Conservation (phyloP, 2,888 invertebrate species). For the Atrina japonica region DNA sequence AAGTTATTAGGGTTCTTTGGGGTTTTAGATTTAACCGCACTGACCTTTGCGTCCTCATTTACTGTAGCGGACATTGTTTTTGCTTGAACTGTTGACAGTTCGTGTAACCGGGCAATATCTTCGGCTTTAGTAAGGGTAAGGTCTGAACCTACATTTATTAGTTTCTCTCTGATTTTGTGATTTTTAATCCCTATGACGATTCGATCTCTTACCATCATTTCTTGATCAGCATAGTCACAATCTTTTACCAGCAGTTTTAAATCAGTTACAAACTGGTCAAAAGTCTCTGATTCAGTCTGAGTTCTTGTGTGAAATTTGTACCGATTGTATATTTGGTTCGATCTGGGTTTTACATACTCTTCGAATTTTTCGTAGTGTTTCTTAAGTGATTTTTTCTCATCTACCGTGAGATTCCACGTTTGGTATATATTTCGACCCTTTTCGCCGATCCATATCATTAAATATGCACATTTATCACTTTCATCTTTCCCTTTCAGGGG, state of each 20-base stretch:
- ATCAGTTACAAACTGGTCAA: constrained; percentile 50
- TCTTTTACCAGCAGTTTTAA: constrained; percentile 45
- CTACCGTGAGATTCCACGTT: constrained; percentile 36
- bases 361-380: constrained; percentile 32
- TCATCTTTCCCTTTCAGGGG: constrained; percentile 34
- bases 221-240: constrained; percentile 42
- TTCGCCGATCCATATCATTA: constrained; percentile 48
- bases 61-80: constrained; percentile 38
- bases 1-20: no score
- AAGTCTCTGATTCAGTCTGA: constrained; percentile 39
- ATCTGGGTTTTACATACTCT: constrained; percentile 39
- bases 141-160: constrained; percentile 41
- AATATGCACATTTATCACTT: constrained; percentile 36
- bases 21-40: no score
- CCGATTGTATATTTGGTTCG: constrained; percentile 40
- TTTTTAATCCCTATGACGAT: constrained; percentile 43
- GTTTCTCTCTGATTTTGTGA: constrained; percentile 43
- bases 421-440: constrained; percentile 42
- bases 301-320: constrained; percentile 44
- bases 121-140: constrained; percentile 42
- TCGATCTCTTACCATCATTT: constrained; percentile 46
- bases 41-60: no score
- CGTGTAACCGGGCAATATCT: constrained; percentile 34
- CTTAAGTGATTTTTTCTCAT: constrained; percentile 35
- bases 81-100: constrained; percentile 37